phyloP scores from a whole-genome alignment of 2,797 vertebrate genomes.

The Halcyon leucocephala region DNA sequence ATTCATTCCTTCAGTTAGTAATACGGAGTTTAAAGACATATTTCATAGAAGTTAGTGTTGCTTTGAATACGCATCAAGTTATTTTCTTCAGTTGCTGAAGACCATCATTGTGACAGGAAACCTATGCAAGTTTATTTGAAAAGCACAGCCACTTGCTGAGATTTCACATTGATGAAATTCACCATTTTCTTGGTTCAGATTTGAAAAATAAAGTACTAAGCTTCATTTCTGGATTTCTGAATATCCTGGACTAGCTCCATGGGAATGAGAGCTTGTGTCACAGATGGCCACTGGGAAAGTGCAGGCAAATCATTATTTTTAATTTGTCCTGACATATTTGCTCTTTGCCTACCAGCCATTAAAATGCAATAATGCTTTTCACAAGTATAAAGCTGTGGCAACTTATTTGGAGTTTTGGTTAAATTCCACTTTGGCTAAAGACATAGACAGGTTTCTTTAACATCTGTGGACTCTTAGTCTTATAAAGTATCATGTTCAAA shows the following conservation, averaged over 20 bases:
- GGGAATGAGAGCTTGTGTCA: not conserved
- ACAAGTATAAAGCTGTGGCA: not conserved
- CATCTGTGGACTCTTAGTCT: not conserved
- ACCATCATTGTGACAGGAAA: not conserved
- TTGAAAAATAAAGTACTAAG: not conserved
- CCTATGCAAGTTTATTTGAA: not conserved
- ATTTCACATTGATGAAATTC: not conserved
- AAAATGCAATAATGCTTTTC: not conserved
- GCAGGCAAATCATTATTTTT: not conserved
- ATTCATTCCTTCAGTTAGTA: not conserved
- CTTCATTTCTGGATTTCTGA: not conserved
- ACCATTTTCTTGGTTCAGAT: not conserved
- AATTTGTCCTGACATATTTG: not conserved
- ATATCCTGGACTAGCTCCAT: not conserved
- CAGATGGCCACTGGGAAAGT: not conserved
- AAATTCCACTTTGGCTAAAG: not conserved
- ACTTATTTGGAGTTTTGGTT: not conserved
- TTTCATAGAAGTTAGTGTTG: not conserved
- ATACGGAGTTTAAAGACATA: not conserved
- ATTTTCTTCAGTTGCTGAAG: not conserved
- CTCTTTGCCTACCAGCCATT: not conserved
- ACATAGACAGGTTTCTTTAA: not conserved
- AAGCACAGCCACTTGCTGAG: not conserved
- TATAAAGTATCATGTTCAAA: not conserved
- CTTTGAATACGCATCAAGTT: not conserved